Evolutionary conservation across 2,888 invertebrate genomes (phyloP).

Genomic region (Agelastica alni): DNA sequence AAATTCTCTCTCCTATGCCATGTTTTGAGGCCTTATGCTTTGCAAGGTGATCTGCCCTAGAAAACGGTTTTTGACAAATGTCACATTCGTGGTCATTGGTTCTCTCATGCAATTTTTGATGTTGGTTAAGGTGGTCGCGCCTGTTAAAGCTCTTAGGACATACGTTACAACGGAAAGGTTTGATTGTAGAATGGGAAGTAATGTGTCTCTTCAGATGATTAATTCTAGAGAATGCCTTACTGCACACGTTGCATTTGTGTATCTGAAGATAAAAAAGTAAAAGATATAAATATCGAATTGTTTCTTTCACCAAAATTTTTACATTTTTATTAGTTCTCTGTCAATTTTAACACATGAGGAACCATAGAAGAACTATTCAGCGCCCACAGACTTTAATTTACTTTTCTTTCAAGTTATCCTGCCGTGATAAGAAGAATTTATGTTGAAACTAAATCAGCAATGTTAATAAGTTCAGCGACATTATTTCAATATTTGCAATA

Average conservation of each 20-base stretch:
- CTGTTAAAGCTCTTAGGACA: conserved; percentile 56
- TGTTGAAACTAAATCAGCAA: too few relatives aligned
- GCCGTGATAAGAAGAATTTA: too few relatives aligned
- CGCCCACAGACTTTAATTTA: too few relatives aligned
- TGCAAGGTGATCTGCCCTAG: conserved; percentile 58
- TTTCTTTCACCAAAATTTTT: too few relatives aligned
- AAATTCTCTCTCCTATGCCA: conserved; percentile 48
- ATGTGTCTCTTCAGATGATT: conserved; percentile 59
- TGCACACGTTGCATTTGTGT: conserved; percentile 56
- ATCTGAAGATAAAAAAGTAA: conserved; percentile 33
- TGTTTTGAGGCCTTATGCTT: conserved; percentile 58
- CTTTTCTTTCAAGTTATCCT: too few relatives aligned
- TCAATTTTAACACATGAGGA: too few relatives aligned
- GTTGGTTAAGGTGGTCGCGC: conserved; percentile 51
- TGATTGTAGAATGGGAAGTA: conserved; percentile 55
- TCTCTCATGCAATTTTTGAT: conserved; percentile 47
- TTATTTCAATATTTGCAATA: too few relatives aligned
- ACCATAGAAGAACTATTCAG: too few relatives aligned
- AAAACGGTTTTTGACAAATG: conserved; percentile 59
- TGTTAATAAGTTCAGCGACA: too few relatives aligned
- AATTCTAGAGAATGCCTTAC: conserved; percentile 56
- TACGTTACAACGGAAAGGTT: conserved; percentile 53
- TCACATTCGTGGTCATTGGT: conserved; percentile 56
- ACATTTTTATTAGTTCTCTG: too few relatives aligned
- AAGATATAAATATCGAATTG: too few relatives aligned